Base-by-base conservation (phyloP, 2,888 invertebrate species). In the Cerceris ruficornis region DNA sequence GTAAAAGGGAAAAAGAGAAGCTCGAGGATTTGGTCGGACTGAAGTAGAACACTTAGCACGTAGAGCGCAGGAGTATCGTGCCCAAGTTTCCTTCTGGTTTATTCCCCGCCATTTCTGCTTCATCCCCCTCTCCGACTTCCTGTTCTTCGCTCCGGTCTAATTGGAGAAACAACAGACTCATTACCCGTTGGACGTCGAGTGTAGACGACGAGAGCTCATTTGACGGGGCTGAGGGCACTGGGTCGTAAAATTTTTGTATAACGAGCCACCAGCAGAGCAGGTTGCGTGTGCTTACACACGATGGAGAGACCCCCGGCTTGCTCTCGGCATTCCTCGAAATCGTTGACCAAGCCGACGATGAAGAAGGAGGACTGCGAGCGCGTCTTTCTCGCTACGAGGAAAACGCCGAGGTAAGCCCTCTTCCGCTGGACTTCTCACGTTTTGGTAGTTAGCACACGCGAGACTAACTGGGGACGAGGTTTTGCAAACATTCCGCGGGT, bases 111-210 rank as follows among this genome's bases (percentile, higher is more conserved):
- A 41, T 39, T 28, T 42, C 43, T 17, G 15, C 14, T 17, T 39
- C 17, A n/a, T 11, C 59, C 13, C n/a, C 42, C 11, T 46, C 13
- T 49, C 42, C 49, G 9, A 15, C 39, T 41, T 39, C 78, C 67
- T 75, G 71, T 80, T 72, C 77, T 80, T 77, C 75, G 69, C 81
- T 81, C 78, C 80, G 82, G 82, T 80, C 85, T 88, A 88, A 89
- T 88, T 89, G 87, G 86, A 85, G 86, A 85, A 81, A 90, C 88
- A 88, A 87, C 85, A 84, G 88, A 89, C 87, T 89, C 89, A 88
- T 89, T 90, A 89, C 81, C 85, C 77, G 82, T 28, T 73, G 69
- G 81, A 69, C 81, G 28, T 82, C 67, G 78, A 73, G 76, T 43
- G 28, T 54, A 57, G 66, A 70, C 73, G 46, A 77, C 80, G 82